These are phyloP conservation scores for Scomber scombrus DNA, from an alignment of 2,113 vertebrate species.

Conservation along the genomic window DNA sequence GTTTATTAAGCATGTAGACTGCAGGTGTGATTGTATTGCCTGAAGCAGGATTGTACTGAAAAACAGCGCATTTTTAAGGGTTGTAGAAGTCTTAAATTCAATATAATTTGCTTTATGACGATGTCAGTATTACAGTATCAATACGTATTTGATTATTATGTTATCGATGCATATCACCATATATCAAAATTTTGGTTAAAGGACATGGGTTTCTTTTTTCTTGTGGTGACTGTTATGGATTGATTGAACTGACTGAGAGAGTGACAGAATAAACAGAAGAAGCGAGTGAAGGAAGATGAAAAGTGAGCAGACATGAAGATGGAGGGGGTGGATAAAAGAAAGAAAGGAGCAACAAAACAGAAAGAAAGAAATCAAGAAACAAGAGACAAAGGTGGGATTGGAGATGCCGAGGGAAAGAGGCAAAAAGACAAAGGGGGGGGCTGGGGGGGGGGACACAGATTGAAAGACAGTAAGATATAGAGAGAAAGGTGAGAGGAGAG, in stretches of 20 bases:
- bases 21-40: too few relatives aligned
- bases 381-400: background rate
- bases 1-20: too few relatives aligned
- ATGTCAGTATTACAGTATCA: too few relatives aligned
- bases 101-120: too few relatives aligned
- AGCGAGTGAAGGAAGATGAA: too few relatives aligned
- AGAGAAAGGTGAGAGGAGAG: slow-evolving; percentile 4
- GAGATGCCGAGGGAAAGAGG: background rate
- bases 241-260: slow-evolving; percentile 23
- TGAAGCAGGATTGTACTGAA: too few relatives aligned
- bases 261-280: background rate
- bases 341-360: background rate
- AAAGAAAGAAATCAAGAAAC: background rate
- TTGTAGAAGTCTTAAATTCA: too few relatives aligned
- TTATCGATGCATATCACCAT: background rate
- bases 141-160: background rate
- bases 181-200: background rate
- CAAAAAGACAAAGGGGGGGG: background rate
- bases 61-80: too few relatives aligned
- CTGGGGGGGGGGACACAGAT: background rate
- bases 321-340: background rate
- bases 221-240: slow-evolving; percentile 12
- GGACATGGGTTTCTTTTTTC: background rate
- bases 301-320: background rate
- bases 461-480: slow-evolving; percentile 29